These are phyloP conservation scores for Diabrotica virgifera DNA, from an alignment of 1,140 invertebrate genomes.

Conservation along the genomic window DNA sequence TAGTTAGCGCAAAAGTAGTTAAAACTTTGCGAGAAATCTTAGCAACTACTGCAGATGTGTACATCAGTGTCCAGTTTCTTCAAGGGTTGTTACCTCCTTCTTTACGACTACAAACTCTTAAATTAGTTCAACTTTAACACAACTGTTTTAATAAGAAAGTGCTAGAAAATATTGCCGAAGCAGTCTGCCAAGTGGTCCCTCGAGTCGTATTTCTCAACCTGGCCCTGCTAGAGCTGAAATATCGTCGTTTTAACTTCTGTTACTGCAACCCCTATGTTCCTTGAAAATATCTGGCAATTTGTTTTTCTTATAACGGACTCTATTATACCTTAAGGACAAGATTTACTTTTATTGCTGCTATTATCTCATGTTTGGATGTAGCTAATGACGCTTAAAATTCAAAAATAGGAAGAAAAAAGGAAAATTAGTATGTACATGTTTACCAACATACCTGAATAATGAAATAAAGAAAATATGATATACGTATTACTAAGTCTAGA, in stretches of 20 bases:
- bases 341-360: conserved; percentile 21
- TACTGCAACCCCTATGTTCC: conserved; percentile 9
- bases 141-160: conserved; percentile 48
- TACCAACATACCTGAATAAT: no score
- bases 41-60: conserved; percentile 31
- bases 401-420: not conserved
- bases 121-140: conserved; percentile 46
- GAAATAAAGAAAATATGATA: no score
- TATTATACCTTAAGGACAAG: conserved; percentile 14
- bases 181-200: conserved; percentile 32
- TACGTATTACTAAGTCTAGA: no score
- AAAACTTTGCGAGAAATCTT: conserved; percentile 22
- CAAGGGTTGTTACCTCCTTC: conserved; percentile 46
- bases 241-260: conserved; percentile 44
- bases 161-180: conserved; percentile 38
- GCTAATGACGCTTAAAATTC: conserved; percentile 14
- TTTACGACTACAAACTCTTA: conserved; percentile 45
- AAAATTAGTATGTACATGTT: no score
- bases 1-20: conserved; percentile 18
- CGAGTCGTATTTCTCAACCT: conserved; percentile 32
- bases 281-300: conserved; percentile 9
- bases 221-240: conserved; percentile 36
- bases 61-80: conserved; percentile 41
- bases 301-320: conserved; percentile 20
- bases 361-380: conserved; percentile 4